Conservation (phyloP, 2,797 vertebrate genomes). For the Hemitrygon akajei region DNA sequence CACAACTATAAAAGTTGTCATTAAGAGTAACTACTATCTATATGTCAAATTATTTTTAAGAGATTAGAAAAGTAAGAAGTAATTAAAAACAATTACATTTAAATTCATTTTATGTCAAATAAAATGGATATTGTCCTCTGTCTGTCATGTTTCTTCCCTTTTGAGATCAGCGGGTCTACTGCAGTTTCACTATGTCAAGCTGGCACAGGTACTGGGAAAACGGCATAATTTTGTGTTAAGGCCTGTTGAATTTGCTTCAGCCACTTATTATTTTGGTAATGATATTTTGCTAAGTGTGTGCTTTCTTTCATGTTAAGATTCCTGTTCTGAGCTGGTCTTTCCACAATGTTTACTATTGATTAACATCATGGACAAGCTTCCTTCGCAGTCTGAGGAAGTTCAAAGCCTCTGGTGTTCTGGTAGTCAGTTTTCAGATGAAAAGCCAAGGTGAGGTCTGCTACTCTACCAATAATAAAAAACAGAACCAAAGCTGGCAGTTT, state of each 20-base stretch:
- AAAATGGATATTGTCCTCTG: too few species aligned
- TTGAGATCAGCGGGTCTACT: too few species aligned
- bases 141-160: too few species aligned
- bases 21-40: too few species aligned
- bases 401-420: constrained; percentile 71
- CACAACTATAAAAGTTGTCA: too few species aligned
- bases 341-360: constrained; percentile 77
- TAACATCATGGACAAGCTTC: constrained; percentile 67
- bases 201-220: too few species aligned
- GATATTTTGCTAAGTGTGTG: neutral
- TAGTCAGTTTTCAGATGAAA: constrained; percentile 58
- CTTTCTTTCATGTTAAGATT: constrained; percentile 52
- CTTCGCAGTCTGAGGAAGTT: constrained; percentile 65
- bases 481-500: neutral
- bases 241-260: neutral
- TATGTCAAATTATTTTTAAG: too few species aligned
- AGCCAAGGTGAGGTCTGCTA: constrained; percentile 52
- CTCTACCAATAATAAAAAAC: neutral
- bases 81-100: too few species aligned
- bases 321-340: constrained; percentile 64
- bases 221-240: too few species aligned
- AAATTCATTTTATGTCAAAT: too few species aligned
- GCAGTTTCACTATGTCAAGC: too few species aligned
- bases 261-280: neutral
- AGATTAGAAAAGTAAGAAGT: too few species aligned